phyloP scores from a whole-genome alignment of 2,888 invertebrate genomes.

The Drosophila siamana region DNA sequence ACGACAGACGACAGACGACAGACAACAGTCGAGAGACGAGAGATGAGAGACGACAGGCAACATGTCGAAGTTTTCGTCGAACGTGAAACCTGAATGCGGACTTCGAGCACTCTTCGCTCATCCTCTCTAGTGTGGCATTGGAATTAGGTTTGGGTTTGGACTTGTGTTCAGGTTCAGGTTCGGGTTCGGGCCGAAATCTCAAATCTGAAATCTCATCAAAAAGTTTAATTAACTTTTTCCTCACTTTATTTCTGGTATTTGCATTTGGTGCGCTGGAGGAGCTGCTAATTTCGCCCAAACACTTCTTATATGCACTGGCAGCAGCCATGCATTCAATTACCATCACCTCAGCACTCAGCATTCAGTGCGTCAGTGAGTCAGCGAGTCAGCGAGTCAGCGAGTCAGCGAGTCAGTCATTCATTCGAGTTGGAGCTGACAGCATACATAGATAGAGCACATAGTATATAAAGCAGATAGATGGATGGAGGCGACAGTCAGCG shows the following conservation, averaged over 20 bases:
- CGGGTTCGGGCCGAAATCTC: conserved; percentile 58
- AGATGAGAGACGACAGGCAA: conserved; percentile 31
- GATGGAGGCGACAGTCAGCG: not conserved
- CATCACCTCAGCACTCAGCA: conserved; percentile 37
- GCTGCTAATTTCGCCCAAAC: conserved; percentile 51
- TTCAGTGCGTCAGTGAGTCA: not conserved
- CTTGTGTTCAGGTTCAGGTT: too few species aligned
- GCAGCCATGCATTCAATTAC: conserved; percentile 71
- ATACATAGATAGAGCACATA: conserved; percentile 5
- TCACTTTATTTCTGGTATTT: conserved; percentile 76
- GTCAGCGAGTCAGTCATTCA: not conserved
- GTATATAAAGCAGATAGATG: conserved; percentile 13
- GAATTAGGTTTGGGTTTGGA: not conserved
- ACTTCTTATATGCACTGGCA: conserved; percentile 21
- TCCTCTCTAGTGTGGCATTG: not conserved
- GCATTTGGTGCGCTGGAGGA: conserved; percentile 47
- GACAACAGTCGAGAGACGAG: conserved; percentile 38
- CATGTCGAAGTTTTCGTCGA: conserved; percentile 53
- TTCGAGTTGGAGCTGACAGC: conserved; percentile 8
- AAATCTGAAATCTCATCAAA: conserved; percentile 81
- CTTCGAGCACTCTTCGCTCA: not conserved
- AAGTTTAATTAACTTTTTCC: conserved; percentile 82
- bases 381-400: not conserved
- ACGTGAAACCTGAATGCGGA: conserved; percentile 31
- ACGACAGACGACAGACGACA: conserved; percentile 12